These are phyloP conservation scores for Labeo rohita DNA, from an alignment of 2,113 vertebrate species.

Conservation along the genomic window DNA sequence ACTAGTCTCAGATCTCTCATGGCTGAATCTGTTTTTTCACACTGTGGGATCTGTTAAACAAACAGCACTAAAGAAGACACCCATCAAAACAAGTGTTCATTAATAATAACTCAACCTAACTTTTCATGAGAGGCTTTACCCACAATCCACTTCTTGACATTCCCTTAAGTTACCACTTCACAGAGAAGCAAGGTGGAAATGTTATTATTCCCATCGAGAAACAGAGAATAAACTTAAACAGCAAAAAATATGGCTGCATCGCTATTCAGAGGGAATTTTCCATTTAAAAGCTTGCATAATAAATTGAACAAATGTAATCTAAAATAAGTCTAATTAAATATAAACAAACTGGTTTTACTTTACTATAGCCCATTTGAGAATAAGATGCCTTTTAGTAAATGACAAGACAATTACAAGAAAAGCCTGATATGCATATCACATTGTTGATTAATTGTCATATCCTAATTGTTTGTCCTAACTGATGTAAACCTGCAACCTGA, in stretches of 20 bases:
- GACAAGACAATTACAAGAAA: not conserved
- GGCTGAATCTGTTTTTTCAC: not conserved
- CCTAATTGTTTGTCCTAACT: not conserved
- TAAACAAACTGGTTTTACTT: not conserved
- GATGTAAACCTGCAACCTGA: too few species aligned
- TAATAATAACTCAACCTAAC: slow-evolving; percentile 31
- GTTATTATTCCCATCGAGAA: not conserved
- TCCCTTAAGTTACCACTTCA: not conserved
- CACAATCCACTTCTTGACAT: not conserved
- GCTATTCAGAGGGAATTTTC: not conserved
- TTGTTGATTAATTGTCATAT: not conserved
- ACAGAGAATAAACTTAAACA: not conserved
- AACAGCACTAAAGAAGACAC: not conserved
- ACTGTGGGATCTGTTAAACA: not conserved
- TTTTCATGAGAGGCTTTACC: not conserved
- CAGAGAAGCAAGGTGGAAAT: not conserved
- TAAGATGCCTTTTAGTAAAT: not conserved
- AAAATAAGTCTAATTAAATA: not conserved
- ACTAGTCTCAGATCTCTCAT: not conserved
- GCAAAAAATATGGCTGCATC: not conserved
- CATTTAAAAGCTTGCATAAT: not conserved
- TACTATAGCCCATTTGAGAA: not conserved
- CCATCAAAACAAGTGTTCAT: slow-evolving; percentile 27
- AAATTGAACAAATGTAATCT: not conserved
- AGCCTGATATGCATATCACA: not conserved